These are phyloP conservation scores for Gambusia yucatana DNA, from an alignment of 2,797 vertebrate genomes.

Conservation along the genomic window DNA sequence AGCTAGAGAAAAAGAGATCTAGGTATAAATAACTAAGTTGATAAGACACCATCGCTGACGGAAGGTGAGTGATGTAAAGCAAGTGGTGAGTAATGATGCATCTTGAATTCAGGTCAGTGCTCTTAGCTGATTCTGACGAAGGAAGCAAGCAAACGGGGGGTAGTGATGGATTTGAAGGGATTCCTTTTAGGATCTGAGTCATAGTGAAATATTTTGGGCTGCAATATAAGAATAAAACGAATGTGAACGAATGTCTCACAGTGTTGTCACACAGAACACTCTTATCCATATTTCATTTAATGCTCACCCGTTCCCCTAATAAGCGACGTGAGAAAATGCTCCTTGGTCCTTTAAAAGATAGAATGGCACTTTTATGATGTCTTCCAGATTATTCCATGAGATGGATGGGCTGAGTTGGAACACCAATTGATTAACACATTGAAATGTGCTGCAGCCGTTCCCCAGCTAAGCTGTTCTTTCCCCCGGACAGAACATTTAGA, in stretches of 20 bases:
- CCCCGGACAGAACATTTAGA: constrained; percentile 63
- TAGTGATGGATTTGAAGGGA: constrained; percentile 39
- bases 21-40: constrained; percentile 44
- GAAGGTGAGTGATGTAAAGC: constrained; percentile 67
- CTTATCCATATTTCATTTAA: constrained; percentile 44
- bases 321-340: constrained; percentile 47
- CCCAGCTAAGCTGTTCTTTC: constrained; percentile 74
- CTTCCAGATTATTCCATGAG: constrained; percentile 76
- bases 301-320: constrained; percentile 37
- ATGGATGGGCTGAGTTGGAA: constrained; percentile 77
- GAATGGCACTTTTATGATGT: constrained; percentile 82
- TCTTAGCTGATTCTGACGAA: constrained; percentile 55
- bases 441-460: constrained; percentile 74
- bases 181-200: constrained; percentile 50
- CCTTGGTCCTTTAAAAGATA: constrained; percentile 65
- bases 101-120: constrained; percentile 74
- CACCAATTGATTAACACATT: constrained; percentile 81
- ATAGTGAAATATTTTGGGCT: constrained; percentile 37
- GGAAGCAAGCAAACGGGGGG: constrained; percentile 32
- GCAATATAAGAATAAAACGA: constrained; percentile 41
- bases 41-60: constrained; percentile 56
- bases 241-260: constrained; percentile 25
- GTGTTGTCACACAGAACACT: constrained; percentile 12
- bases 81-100: constrained; percentile 68
- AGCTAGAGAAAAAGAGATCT: constrained; percentile 52